Conservation (phyloP, 2,113 vertebrate genomes). For the Pipa parva region DNA sequence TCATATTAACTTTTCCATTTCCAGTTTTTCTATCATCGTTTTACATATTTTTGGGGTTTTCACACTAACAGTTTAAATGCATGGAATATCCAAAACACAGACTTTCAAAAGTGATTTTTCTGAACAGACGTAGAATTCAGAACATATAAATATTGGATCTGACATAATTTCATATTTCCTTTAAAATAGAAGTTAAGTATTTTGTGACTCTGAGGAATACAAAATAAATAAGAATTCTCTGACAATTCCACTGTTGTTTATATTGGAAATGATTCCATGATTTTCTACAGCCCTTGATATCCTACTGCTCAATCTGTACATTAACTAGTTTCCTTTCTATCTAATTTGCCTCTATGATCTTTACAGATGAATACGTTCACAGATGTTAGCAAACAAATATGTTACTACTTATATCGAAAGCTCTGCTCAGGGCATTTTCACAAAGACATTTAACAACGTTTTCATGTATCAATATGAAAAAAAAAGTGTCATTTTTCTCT, state of each 20-base stretch:
- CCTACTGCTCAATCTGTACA: not conserved
- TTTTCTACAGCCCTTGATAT: not conserved
- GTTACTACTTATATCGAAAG: too few species aligned
- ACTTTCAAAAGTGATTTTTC: slow-evolving; percentile 29
- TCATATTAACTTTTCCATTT: slow-evolving; percentile 16
- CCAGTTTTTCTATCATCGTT: slow-evolving; percentile 7
- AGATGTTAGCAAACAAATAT: too few species aligned
- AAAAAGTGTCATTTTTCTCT: too few species aligned
- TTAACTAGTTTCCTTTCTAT: not conserved
- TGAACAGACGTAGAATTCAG: slow-evolving; percentile 22
- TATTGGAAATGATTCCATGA: slow-evolving; percentile 18
- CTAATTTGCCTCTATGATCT: not conserved
- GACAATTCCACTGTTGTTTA: slow-evolving; percentile 21
- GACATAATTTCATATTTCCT: slow-evolving; percentile 34
- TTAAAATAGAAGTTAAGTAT: slow-evolving; percentile 21
- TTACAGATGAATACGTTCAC: too few species aligned
- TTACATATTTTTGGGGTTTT: slow-evolving; percentile 11
- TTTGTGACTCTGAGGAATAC: slow-evolving; percentile 12
- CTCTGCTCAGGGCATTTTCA: too few species aligned
- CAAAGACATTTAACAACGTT: too few species aligned
- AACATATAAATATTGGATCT: slow-evolving; percentile 35
- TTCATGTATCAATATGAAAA: too few species aligned
- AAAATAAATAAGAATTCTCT: slow-evolving; percentile 27
- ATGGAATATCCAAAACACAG: slow-evolving; percentile 34
- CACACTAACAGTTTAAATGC: slow-evolving; percentile 22